Evolutionary conservation across 2,888 invertebrate species (phyloP).

Genomic region (Eupithecia dodoneata): DNA sequence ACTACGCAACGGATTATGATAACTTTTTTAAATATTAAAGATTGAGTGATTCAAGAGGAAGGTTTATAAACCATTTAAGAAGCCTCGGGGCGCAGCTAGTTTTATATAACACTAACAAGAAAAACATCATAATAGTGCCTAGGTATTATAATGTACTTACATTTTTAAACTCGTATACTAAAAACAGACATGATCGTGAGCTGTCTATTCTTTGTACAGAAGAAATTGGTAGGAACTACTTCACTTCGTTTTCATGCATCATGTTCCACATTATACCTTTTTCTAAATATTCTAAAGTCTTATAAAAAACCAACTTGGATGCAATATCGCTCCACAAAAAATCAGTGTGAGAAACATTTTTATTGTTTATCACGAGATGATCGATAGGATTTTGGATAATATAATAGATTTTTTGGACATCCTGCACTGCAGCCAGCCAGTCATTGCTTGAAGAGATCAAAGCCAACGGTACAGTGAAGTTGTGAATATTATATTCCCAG

Average conservation of each 20-base stretch:
- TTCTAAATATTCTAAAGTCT: constrained; percentile 58
- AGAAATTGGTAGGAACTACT: neutral
- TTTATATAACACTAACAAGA: neutral
- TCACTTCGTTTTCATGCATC: constrained; percentile 37
- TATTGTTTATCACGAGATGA: constrained; percentile 59
- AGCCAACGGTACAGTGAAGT: constrained; percentile 61
- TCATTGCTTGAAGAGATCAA: constrained; percentile 67
- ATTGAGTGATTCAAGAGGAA: too few species aligned
- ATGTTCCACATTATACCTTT: constrained; percentile 45
- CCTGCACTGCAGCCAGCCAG: constrained; percentile 59
- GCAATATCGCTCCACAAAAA: constrained; percentile 65
- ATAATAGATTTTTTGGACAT: constrained; percentile 61
- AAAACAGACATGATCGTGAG: neutral
- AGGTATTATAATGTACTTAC: neutral
- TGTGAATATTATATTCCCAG: constrained; percentile 52
- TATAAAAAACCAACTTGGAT: constrained; percentile 54
- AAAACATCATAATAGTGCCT: neutral
- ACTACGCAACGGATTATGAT: too few species aligned
- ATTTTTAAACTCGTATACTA: neutral
- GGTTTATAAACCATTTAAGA: too few species aligned
- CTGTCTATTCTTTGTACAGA: neutral
- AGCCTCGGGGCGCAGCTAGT: too few species aligned
- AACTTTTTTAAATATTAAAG: too few species aligned
- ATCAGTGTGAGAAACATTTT: constrained; percentile 64
- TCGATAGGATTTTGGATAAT: constrained; percentile 63